Conservation (phyloP, 2,888 invertebrate genomes). For the Bellardia pandia region DNA sequence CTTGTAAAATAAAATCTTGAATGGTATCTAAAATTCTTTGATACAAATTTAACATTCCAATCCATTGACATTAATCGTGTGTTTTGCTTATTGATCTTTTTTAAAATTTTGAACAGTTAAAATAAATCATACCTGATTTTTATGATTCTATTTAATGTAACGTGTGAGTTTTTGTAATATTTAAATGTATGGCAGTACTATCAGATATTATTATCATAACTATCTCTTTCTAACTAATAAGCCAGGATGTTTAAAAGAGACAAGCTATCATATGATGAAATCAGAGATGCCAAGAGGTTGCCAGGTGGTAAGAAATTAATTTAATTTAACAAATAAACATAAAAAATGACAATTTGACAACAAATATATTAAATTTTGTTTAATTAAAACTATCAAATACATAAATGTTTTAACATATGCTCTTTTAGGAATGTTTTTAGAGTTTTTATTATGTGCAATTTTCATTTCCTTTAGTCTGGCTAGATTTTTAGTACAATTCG, state of each 20-base stretch:
- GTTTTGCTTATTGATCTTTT: background rate
- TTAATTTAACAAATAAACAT: background rate
- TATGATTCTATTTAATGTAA: slow-evolving; percentile 10
- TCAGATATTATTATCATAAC: background rate
- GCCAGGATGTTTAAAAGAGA: background rate
- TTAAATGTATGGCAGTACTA: background rate
- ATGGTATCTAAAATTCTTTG: too few relatives aligned
- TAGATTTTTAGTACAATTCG: slow-evolving; percentile 43
- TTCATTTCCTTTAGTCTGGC: slow-evolving; percentile 29
- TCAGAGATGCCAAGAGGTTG: background rate
- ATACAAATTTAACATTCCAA: too few relatives aligned
- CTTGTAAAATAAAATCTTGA: too few relatives aligned
- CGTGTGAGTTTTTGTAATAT: slow-evolving; percentile 25
- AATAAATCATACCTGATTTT: background rate
- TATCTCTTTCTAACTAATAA: slow-evolving; percentile 20
- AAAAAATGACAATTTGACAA: background rate
- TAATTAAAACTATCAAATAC: too few relatives aligned
- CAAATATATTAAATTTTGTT: background rate
- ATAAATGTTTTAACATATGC: too few relatives aligned
- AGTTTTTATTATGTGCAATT: background rate
- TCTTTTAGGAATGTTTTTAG: too few relatives aligned
- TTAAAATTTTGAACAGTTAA: background rate
- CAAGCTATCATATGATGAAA: slow-evolving; percentile 8
- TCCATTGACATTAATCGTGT: too few relatives aligned
- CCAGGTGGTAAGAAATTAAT: background rate